A percentile compares a stretch with the other conserved stretches of the same genome.
Conservation (phyloP, 2,888 invertebrate genomes). For the Plagodis pulveraria region DNA sequence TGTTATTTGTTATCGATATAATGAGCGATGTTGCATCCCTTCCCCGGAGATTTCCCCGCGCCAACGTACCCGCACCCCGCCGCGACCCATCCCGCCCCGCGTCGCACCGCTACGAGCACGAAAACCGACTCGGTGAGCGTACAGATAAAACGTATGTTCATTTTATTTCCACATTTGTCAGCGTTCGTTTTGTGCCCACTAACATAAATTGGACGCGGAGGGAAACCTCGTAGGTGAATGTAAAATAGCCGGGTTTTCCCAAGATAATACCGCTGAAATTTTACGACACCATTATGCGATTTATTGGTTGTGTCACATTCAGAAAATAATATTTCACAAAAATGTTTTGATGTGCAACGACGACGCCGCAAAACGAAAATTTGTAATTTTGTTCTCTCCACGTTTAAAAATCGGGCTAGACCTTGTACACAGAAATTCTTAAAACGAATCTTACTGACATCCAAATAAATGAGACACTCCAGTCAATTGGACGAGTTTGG, state of each 20-base stretch:
- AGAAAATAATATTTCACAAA: slow-evolving; percentile 67
- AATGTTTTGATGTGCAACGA: slow-evolving; percentile 63
- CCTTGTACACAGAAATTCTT: too few species aligned
- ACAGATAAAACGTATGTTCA: slow-evolving; percentile 83
- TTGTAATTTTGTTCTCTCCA: slow-evolving; percentile 10
- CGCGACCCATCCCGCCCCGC: slow-evolving; percentile 28
- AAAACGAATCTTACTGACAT: too few species aligned
- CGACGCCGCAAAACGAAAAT: slow-evolving; percentile 13
- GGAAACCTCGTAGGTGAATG: slow-evolving; percentile 84
- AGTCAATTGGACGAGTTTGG: too few species aligned
- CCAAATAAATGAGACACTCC: too few species aligned
- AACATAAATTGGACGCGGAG: slow-evolving; percentile 84
- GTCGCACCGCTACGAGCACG: slow-evolving; percentile 50
- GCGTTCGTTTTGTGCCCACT: slow-evolving; percentile 85
- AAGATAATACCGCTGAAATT: slow-evolving; percentile 83
- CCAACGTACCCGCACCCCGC: slow-evolving; percentile 30
- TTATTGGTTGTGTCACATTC: slow-evolving; percentile 81
- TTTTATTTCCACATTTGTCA: slow-evolving; percentile 85
- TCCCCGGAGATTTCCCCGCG: slow-evolving; percentile 31
- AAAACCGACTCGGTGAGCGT: slow-evolving; percentile 74
- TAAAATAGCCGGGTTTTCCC: slow-evolving; percentile 83
- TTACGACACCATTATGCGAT: slow-evolving; percentile 83
- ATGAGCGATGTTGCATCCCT: neutral
- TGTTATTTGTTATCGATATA: neutral
- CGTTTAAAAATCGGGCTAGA: too few species aligned